phyloP scores from a whole-genome alignment of 2,797 vertebrate species.

The Mormyrops attenuatus region DNA sequence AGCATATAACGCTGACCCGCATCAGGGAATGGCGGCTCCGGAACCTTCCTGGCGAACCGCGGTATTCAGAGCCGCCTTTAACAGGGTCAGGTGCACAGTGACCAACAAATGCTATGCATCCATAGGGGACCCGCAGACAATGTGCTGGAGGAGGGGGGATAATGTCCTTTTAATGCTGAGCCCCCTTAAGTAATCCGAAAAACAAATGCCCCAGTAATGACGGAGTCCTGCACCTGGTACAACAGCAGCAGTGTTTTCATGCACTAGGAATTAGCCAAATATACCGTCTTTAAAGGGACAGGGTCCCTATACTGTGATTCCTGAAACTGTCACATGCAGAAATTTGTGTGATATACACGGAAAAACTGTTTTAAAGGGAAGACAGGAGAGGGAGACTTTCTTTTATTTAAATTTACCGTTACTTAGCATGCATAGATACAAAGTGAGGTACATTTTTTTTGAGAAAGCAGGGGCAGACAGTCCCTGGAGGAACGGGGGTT shows the following conservation, averaged over 20 bases:
- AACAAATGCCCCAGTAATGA: conserved; percentile 71
- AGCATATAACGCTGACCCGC: conserved; percentile 50
- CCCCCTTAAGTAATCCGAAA: conserved; percentile 63
- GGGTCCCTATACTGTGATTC: neutral
- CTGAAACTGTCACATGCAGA: neutral
- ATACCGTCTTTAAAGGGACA: conserved; percentile 19
- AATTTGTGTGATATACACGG: neutral
- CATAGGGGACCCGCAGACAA: conserved; percentile 42
- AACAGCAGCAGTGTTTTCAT: conserved; percentile 53
- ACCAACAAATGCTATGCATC: neutral
- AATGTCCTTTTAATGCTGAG: conserved; percentile 32
- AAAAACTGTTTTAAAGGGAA: neutral
- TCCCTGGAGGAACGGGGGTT: neutral
- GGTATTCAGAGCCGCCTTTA: neutral
- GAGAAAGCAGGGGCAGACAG: neutral
- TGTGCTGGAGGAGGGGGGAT: conserved; percentile 24
- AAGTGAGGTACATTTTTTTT: neutral
- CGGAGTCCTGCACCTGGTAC: conserved; percentile 65
- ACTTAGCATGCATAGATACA: neutral
- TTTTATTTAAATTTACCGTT: neutral
- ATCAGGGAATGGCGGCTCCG: conserved; percentile 21
- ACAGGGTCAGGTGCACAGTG: neutral
- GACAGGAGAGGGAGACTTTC: neutral
- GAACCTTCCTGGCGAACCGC: neutral
- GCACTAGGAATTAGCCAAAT: conserved; percentile 47